A percentile compares a stretch with the other conserved stretches of the same genome.
Evolutionary conservation across 2,888 invertebrate species (phyloP).

Genomic region (Eupithecia vulgata): DNA sequence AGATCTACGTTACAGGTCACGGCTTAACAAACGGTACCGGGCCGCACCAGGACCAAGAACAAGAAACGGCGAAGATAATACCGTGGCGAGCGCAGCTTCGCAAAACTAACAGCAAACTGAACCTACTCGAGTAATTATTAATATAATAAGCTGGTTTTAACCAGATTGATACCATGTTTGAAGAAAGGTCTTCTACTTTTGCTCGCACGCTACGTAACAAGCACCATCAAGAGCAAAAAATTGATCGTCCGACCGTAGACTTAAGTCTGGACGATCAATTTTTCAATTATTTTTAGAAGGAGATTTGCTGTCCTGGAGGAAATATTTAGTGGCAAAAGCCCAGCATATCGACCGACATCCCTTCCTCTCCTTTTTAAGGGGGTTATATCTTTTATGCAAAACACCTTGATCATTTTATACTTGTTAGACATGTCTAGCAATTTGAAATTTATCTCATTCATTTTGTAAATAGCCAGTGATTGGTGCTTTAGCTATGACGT

Average conservation of each 20-base stretch:
- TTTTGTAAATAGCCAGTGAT: not conserved
- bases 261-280: too few relatives aligned
- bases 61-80: slow-evolving; percentile 88
- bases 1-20: slow-evolving; percentile 61
- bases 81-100: slow-evolving; percentile 95
- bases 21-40: slow-evolving; percentile 64
- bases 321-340: too few relatives aligned
- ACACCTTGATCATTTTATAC: too few relatives aligned
- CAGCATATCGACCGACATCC: too few relatives aligned
- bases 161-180: not conserved
- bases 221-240: not conserved
- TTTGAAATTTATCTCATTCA: too few relatives aligned
- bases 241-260: too few relatives aligned
- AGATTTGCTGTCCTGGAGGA: too few relatives aligned
- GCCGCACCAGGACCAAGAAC: slow-evolving; percentile 77
- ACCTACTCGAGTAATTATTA: slow-evolving; percentile 86
- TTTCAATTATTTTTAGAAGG: too few relatives aligned
- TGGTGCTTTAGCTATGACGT: not conserved
- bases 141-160: not conserved
- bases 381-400: too few relatives aligned
- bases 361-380: too few relatives aligned
- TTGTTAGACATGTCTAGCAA: too few relatives aligned
- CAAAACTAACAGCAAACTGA: slow-evolving; percentile 95
- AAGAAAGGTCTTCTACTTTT: not conserved
- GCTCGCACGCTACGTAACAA: not conserved